phyloP scores from a whole-genome alignment of 2,888 invertebrate genomes.

The Minunthozetes semirufus region DNA sequence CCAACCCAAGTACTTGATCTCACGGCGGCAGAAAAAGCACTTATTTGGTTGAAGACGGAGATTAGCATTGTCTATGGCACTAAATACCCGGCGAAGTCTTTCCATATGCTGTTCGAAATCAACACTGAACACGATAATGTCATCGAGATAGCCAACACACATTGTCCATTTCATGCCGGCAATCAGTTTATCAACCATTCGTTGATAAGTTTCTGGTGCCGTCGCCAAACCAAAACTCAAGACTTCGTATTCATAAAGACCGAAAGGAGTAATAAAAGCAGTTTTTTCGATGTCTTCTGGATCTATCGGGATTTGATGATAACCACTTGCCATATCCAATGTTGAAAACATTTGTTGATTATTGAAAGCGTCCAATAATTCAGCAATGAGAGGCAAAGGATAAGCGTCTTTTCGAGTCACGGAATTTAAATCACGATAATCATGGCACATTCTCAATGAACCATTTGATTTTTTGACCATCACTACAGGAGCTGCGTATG shows the following conservation, averaged over 20 bases:
- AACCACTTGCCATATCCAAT: constrained; percentile 30
- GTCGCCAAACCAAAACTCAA: constrained; percentile 37
- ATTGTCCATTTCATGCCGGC: constrained; percentile 37
- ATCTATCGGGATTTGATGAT: constrained; percentile 24
- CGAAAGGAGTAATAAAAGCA: constrained; percentile 35
- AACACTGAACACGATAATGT: constrained; percentile 41
- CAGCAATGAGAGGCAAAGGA: constrained; percentile 21
- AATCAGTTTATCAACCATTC: constrained; percentile 40
- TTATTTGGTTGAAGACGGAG: constrained; percentile 28
- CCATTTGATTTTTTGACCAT: constrained; percentile 29
- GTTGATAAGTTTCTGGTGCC: constrained; percentile 37
- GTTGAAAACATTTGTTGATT: constrained; percentile 1
- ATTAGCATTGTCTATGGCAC: constrained; percentile 39
- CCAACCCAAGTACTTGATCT: constrained; percentile 16
- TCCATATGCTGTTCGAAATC: constrained; percentile 40
- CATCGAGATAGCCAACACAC: constrained; percentile 42
- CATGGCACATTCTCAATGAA: background rate
- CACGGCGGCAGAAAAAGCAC: background rate
- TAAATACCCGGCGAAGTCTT: constrained; percentile 37
- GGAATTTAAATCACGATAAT: constrained; percentile 23
- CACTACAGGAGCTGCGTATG: constrained; percentile 24
- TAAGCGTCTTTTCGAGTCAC: background rate
- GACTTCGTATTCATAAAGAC: constrained; percentile 30
- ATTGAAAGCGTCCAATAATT: background rate
- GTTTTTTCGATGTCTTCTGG: constrained; percentile 27